phyloP scores from a whole-genome alignment of 2,888 invertebrate genomes.

The Diogma glabrata region DNA sequence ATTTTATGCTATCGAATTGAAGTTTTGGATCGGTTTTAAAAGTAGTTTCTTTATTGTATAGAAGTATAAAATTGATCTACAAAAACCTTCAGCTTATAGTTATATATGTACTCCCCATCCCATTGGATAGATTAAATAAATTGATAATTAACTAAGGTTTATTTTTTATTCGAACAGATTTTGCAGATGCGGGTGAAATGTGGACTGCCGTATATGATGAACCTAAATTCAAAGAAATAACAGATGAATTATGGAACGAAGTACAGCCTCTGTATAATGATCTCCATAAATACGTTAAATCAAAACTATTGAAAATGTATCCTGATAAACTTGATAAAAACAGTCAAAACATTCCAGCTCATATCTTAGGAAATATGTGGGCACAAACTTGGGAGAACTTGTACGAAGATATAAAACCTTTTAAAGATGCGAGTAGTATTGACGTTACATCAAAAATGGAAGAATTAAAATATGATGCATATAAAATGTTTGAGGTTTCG shows the following conservation, averaged over 20 bases:
- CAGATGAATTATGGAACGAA: conserved; percentile 11
- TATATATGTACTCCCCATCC: no score
- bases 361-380: conserved; percentile 39
- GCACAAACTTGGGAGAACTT: conserved; percentile 39
- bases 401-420: conserved; percentile 33
- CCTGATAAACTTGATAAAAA: conserved; percentile 32
- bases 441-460: conserved; percentile 40
- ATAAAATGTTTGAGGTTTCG: conserved; percentile 37
- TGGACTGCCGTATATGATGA: conserved; percentile 40
- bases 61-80: no score
- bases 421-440: conserved; percentile 24
- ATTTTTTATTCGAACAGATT: no score
- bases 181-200: conserved; percentile 42
- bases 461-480: conserved; percentile 24
- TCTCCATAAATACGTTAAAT: conserved; percentile 12
- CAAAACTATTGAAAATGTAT: conserved; percentile 8
- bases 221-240: conserved; percentile 20
- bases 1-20: no score
- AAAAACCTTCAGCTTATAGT: no score
- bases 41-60: no score
- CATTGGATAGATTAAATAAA: no score
- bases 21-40: no score
- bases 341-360: conserved; percentile 35
- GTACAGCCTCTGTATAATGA: conserved; percentile 13
- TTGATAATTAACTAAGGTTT: no score